phyloP scores from a whole-genome alignment of 2,888 invertebrate species.

The Sesia apiformis region DNA sequence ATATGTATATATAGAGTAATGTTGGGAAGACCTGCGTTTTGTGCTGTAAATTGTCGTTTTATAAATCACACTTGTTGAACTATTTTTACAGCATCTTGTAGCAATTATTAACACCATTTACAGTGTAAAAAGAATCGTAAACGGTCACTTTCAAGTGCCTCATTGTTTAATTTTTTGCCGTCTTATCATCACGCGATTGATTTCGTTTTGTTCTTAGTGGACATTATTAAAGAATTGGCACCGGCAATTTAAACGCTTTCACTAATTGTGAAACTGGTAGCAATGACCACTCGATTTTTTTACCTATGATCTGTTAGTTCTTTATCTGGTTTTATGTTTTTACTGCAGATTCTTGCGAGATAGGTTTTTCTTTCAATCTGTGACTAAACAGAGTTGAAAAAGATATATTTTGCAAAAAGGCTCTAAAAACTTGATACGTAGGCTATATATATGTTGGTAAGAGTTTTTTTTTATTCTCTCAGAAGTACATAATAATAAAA shows the following conservation, averaged over 20 bases:
- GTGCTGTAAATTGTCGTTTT: too few relatives aligned
- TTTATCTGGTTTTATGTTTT: not conserved
- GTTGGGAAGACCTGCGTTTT: too few relatives aligned
- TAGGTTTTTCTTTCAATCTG: not conserved
- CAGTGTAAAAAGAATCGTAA: not conserved
- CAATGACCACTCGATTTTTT: constrained; percentile 18
- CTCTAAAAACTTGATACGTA: too few relatives aligned
- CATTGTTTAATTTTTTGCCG: constrained; percentile 14
- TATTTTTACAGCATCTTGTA: too few relatives aligned
- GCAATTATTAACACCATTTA: too few relatives aligned
- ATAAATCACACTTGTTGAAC: too few relatives aligned
- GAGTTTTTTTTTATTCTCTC: too few relatives aligned
- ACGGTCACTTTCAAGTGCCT: constrained; percentile 11
- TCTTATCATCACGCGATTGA: constrained; percentile 16
- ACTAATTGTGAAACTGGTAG: constrained; percentile 20
- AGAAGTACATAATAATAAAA: too few relatives aligned
- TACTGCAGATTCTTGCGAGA: not conserved
- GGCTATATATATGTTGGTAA: too few relatives aligned
- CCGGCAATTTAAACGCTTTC: constrained; percentile 25
- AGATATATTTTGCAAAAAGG: too few relatives aligned
- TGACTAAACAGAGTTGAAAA: too few relatives aligned
- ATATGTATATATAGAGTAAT: too few relatives aligned
- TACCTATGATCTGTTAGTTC: not conserved
- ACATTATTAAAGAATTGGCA: constrained; percentile 20
- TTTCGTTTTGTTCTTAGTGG: constrained; percentile 8